phyloP scores from a whole-genome alignment of 1,140 invertebrate genomes.

The Drosophila nannoptera region DNA sequence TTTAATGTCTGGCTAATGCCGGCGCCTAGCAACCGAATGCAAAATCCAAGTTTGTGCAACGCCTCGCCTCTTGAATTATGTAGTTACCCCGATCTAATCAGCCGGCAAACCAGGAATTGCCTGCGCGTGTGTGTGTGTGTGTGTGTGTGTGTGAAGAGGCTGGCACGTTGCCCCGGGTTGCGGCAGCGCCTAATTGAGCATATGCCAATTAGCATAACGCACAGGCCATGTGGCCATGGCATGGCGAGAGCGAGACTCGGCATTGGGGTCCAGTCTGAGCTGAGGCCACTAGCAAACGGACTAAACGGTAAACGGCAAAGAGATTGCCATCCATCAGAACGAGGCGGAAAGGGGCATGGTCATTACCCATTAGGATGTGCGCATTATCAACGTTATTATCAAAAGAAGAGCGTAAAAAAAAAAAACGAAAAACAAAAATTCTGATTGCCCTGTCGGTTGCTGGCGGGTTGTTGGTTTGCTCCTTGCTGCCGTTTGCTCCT shows the following conservation, averaged over 20 bases:
- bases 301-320: background rate
- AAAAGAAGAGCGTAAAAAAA: background rate
- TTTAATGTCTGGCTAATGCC: constrained; percentile 42
- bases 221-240: constrained; percentile 6
- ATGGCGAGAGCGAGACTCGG: background rate
- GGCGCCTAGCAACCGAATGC: constrained; percentile 56
- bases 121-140: background rate
- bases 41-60: constrained; percentile 36
- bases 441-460: constrained; percentile 29
- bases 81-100: constrained; percentile 74
- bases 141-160: constrained; percentile 10
- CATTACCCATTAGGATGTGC: constrained; percentile 24
- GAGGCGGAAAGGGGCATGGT: constrained; percentile 3
- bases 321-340: background rate
- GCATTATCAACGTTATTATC: constrained; percentile 51
- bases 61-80: constrained; percentile 50
- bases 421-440: constrained; percentile 3
- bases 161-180: constrained; percentile 53
- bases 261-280: background rate
- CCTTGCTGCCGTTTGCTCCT: background rate
- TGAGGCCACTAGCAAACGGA: constrained; percentile 1
- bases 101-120: constrained; percentile 39
- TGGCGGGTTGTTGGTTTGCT: constrained; percentile 6
- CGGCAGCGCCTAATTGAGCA: constrained; percentile 68
- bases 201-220: constrained; percentile 73